phyloP scores from a whole-genome alignment of 2,888 invertebrate genomes.

The Fragum whitleyi region DNA sequence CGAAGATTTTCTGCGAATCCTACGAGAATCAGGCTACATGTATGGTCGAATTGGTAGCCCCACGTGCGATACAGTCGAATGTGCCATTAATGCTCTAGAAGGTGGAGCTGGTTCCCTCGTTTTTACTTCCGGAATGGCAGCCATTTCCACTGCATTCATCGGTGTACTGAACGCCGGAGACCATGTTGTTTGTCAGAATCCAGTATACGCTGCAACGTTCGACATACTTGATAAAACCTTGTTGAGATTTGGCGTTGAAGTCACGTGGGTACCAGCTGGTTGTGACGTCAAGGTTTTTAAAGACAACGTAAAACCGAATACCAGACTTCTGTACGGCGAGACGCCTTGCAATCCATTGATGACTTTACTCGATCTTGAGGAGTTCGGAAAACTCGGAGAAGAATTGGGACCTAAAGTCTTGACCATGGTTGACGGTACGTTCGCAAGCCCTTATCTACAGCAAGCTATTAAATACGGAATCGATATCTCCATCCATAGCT shows the following conservation, averaged over 20 bases:
- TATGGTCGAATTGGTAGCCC: constrained; percentile 80
- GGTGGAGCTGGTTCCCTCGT: constrained; percentile 80
- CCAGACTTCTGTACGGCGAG: constrained; percentile 84
- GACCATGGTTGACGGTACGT: constrained; percentile 84
- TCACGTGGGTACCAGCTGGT: constrained; percentile 67
- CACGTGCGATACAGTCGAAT: constrained; percentile 77
- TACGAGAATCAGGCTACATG: constrained; percentile 79
- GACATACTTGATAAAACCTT: constrained; percentile 78
- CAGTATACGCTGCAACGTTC: constrained; percentile 80
- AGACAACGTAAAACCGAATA: constrained; percentile 80
- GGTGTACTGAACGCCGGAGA: constrained; percentile 83
- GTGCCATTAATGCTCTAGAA: constrained; percentile 79
- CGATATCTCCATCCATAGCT: constrained; percentile 84
- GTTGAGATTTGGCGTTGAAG: constrained; percentile 79
- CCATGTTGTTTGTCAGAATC: constrained; percentile 83
- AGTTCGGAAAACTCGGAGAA: constrained; percentile 78
- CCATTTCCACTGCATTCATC: constrained; percentile 81
- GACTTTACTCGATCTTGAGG: constrained; percentile 82
- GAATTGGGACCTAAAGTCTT: constrained; percentile 63
- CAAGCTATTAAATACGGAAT: constrained; percentile 82
- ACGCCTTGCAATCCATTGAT: constrained; percentile 84
- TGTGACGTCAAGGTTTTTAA: constrained; percentile 76
- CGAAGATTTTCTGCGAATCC: constrained; percentile 75
- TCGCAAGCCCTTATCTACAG: constrained; percentile 83
- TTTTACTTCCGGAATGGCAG: constrained; percentile 82